Conservation (phyloP, 2,888 invertebrate genomes). For the Eupithecia abbreviata region DNA sequence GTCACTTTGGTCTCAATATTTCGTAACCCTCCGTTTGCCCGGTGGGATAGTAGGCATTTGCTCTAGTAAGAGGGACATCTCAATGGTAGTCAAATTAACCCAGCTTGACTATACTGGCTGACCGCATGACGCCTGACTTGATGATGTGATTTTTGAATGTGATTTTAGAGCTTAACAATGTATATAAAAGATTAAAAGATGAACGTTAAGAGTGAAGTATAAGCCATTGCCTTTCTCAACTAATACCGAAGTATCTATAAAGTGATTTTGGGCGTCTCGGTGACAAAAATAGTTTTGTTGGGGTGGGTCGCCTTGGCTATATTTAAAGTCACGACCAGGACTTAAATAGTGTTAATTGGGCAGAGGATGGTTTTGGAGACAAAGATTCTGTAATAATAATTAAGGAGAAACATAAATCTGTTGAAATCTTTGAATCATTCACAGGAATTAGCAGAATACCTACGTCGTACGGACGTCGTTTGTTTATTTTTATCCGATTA, state of each 20-base stretch:
- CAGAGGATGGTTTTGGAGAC: not conserved
- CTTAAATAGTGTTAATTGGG: constrained; percentile 30
- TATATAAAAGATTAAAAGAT: not conserved
- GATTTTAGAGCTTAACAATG: not conserved
- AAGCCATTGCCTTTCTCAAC: constrained; percentile 8
- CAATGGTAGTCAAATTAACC: no score
- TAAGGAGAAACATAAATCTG: not conserved
- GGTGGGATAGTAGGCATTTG: no score
- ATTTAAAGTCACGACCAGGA: constrained; percentile 52
- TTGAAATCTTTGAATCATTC: not conserved
- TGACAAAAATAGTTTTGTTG: constrained; percentile 57
- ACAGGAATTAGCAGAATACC: not conserved
- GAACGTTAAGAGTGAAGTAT: not conserved
- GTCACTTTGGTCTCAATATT: no score
- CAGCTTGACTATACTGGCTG: no score
- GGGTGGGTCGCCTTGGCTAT: constrained; percentile 60
- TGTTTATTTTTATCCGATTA: no score
- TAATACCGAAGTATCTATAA: constrained; percentile 43
- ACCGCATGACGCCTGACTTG: no score
- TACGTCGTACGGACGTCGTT: no score
- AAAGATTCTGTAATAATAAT: not conserved
- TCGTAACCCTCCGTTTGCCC: no score
- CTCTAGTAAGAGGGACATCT: no score
- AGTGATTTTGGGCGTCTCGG: constrained; percentile 50
- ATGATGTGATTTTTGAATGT: not conserved